Conservation (phyloP, 2,888 invertebrate genomes). For the Leptarthrus brevirostris region DNA sequence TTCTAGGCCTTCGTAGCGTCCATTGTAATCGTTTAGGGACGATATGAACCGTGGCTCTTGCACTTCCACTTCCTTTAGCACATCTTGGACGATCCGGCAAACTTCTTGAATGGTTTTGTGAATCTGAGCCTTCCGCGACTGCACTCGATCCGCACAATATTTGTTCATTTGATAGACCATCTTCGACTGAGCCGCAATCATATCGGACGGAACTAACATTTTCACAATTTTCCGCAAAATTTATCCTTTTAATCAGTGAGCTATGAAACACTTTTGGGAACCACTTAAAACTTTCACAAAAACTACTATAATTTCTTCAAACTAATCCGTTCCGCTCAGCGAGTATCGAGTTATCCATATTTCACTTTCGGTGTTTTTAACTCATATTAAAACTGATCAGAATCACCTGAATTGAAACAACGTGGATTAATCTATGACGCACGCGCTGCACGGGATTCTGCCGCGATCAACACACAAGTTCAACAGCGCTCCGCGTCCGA, state of each 20-base stretch:
- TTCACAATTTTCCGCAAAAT: slow-evolving; percentile 59
- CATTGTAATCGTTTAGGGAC: slow-evolving; percentile 88
- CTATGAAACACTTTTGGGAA: not conserved
- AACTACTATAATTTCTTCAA: not conserved
- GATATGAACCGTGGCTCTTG: slow-evolving; percentile 96
- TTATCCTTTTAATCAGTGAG: not conserved
- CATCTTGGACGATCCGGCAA: slow-evolving; percentile 92
- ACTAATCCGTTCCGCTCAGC: no score
- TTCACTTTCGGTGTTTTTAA: slow-evolving; percentile 1
- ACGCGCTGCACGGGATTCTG: slow-evolving; percentile 15
- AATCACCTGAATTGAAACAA: not conserved
- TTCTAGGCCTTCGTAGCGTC: slow-evolving; percentile 90
- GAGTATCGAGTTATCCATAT: slow-evolving; percentile 2
- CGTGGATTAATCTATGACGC: slow-evolving; percentile 11
- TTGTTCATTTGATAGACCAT: slow-evolving; percentile 96
- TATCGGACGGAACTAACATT: slow-evolving; percentile 93
- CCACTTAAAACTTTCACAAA: not conserved
- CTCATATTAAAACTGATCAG: slow-evolving; percentile 1
- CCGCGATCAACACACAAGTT: slow-evolving; percentile 12
- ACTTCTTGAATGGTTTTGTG: slow-evolving; percentile 92
- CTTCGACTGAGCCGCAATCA: slow-evolving; percentile 95
- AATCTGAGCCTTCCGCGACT: slow-evolving; percentile 85
- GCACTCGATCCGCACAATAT: slow-evolving; percentile 92
- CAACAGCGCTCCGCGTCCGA: slow-evolving; percentile 49
- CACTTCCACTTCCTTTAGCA: slow-evolving; percentile 93